phyloP scores from a whole-genome alignment of 1,140 invertebrate genomes.

The Sycophila sp. region DNA sequence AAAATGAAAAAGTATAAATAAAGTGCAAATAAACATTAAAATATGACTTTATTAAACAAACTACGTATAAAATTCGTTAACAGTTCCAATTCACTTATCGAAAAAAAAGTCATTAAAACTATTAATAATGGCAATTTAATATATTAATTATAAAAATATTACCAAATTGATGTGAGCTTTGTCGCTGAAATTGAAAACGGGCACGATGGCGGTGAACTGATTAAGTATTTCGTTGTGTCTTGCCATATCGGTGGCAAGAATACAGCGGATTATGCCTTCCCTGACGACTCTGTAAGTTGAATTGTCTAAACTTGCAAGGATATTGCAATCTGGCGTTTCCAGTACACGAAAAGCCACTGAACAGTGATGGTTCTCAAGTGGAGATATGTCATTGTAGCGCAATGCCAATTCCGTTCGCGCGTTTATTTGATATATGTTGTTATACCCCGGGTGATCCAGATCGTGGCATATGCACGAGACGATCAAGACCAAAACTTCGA shows the following conservation, averaged over 20 bases:
- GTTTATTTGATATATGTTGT: slow-evolving; percentile 91
- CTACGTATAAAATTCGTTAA: too few species aligned
- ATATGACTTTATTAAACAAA: too few species aligned
- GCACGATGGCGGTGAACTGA: slow-evolving; percentile 77
- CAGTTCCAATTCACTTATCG: too few species aligned
- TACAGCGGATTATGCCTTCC: slow-evolving; percentile 86
- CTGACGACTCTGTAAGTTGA: slow-evolving; percentile 73
- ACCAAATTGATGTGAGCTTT: slow-evolving; percentile 84
- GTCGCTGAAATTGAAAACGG: slow-evolving; percentile 80
- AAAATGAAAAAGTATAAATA: too few species aligned
- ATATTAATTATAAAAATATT: slow-evolving; percentile 50
- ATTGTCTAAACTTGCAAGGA: slow-evolving; percentile 75
- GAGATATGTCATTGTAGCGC: slow-evolving; percentile 89
- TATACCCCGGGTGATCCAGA: slow-evolving; percentile 91
- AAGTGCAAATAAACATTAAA: too few species aligned
- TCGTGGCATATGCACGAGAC: slow-evolving; percentile 91
- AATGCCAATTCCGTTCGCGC: slow-evolving; percentile 86
- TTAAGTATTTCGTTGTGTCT: slow-evolving; percentile 87
- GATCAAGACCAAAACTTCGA: slow-evolving; percentile 82
- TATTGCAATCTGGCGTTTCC: slow-evolving; percentile 81
- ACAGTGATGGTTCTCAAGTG: slow-evolving; percentile 90
- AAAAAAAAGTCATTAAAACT: too few species aligned
- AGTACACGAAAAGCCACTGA: slow-evolving; percentile 86
- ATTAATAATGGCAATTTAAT: not conserved
- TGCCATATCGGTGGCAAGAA: slow-evolving; percentile 88